These are phyloP conservation scores for Anhinga rufa DNA, from an alignment of 2,113 vertebrate genomes.

Conservation along the genomic window DNA sequence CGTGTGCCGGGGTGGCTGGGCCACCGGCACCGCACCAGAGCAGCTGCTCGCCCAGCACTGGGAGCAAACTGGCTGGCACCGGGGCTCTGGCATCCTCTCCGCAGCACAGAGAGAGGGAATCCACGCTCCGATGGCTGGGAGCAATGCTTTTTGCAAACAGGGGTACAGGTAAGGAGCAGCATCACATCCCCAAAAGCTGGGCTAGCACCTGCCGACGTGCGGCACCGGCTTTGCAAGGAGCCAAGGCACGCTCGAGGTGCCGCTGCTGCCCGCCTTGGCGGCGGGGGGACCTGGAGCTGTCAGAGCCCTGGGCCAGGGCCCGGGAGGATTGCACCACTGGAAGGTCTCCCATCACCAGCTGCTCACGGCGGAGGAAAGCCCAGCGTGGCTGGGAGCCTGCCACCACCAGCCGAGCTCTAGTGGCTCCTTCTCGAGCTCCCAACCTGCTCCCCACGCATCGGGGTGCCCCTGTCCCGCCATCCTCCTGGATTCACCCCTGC, in stretches of 20 bases:
- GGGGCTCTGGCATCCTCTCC: neutral
- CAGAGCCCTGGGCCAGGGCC: neutral
- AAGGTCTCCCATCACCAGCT: neutral
- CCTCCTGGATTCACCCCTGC: neutral
- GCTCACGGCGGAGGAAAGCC: neutral
- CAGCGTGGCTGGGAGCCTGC: neutral
- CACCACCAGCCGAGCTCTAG: fast-evolving
- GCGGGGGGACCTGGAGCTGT: fast-evolving
- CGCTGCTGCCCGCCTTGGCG: neutral
- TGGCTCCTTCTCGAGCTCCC: neutral
- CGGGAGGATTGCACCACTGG: neutral
- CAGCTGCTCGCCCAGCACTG: neutral
- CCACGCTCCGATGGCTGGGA: fast-evolving
- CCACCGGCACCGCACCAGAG: fast-evolving
- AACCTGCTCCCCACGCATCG: fast-evolving
- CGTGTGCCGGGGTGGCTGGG: fast-evolving
- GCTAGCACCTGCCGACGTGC: fast-evolving
- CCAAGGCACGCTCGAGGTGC: neutral
- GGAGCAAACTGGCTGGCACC: neutral
- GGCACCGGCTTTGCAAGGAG: neutral
- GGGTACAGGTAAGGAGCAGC: neutral
- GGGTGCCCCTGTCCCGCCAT: neutral
- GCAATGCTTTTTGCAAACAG: neutral
- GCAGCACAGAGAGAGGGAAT: fast-evolving
- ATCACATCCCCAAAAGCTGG: fast-evolving